phyloP scores from a whole-genome alignment of 1,140 invertebrate genomes.

The Drosophila subobscura region DNA sequence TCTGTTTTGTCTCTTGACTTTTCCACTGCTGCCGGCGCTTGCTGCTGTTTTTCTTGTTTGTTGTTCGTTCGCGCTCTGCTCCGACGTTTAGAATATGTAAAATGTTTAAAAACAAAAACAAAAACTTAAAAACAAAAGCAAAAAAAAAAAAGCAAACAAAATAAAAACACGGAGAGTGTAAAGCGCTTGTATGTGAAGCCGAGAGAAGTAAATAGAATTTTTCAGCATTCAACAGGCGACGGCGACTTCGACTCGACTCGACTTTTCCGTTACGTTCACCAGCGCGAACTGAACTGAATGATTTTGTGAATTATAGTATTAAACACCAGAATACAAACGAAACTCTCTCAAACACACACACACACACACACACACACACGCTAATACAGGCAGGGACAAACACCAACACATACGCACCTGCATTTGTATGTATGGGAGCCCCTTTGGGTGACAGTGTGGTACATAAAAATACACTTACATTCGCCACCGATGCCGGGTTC shows the following conservation, averaged over 20 bases:
- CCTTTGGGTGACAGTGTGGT: too few species aligned
- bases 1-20: neutral
- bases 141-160: conserved; percentile 19
- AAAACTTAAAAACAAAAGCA: conserved; percentile 11
- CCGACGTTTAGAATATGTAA: conserved; percentile 1
- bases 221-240: conserved; percentile 41
- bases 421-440: too few species aligned
- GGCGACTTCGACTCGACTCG: conserved; percentile 10
- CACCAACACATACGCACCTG: too few species aligned
- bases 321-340: conserved; percentile 29
- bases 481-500: conserved; percentile 7
- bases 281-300: conserved; percentile 75
- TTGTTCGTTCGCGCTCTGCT: conserved; percentile 13
- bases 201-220: conserved; percentile 35
- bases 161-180: conserved; percentile 15
- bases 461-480: too few species aligned
- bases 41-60: conserved; percentile 32
- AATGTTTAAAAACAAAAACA: conserved; percentile 30
- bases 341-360: conserved; percentile 17
- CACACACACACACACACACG: conserved; percentile 1
- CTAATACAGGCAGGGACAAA: neutral
- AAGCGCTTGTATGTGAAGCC: neutral
- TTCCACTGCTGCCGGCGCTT: neutral
- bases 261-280: conserved; percentile 80
- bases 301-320: conserved; percentile 79